phyloP scores from a whole-genome alignment of 2,797 vertebrate species.

The Macrochelys suwanniensis region DNA sequence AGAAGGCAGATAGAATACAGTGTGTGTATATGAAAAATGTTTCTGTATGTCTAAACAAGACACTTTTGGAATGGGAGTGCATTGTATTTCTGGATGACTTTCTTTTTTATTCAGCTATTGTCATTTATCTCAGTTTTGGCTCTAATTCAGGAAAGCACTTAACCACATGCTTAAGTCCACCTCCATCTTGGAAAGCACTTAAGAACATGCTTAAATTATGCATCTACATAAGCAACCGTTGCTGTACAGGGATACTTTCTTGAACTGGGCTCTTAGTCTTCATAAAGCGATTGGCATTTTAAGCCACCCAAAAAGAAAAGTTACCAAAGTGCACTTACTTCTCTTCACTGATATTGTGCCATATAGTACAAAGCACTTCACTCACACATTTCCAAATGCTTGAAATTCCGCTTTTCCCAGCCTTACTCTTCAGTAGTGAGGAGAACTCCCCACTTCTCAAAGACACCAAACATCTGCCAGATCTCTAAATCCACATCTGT shows the following conservation, averaged over 20 bases:
- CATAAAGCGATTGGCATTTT: conserved; percentile 8
- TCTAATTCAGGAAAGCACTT: conserved; percentile 34
- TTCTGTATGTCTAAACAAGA: conserved; percentile 23
- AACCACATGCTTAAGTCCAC: not conserved
- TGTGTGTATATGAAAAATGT: conserved; percentile 1
- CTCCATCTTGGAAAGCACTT: not conserved
- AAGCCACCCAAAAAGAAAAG: not conserved
- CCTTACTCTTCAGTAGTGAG: conserved; percentile 3
- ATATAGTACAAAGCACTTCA: conserved; percentile 18
- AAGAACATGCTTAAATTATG: not conserved
- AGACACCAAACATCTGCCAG: conserved; percentile 45
- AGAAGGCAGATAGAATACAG: conserved; percentile 7
- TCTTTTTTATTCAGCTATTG: not conserved
- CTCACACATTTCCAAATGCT: conserved; percentile 35
- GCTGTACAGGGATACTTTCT: conserved; percentile 10
- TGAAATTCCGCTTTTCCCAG: conserved; percentile 53
- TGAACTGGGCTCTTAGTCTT: not conserved
- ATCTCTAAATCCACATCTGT: conserved; percentile 18
- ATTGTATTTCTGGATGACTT: not conserved
- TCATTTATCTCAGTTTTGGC: conserved; percentile 25
- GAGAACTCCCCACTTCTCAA: conserved; percentile 25
- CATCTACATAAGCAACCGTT: not conserved
- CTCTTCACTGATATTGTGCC: conserved; percentile 49
- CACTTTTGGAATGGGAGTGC: not conserved
- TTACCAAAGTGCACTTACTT: conserved; percentile 37